These are phyloP conservation scores for Pegoplata infirma DNA, from an alignment of 2,888 invertebrate species.

Conservation along the genomic window DNA sequence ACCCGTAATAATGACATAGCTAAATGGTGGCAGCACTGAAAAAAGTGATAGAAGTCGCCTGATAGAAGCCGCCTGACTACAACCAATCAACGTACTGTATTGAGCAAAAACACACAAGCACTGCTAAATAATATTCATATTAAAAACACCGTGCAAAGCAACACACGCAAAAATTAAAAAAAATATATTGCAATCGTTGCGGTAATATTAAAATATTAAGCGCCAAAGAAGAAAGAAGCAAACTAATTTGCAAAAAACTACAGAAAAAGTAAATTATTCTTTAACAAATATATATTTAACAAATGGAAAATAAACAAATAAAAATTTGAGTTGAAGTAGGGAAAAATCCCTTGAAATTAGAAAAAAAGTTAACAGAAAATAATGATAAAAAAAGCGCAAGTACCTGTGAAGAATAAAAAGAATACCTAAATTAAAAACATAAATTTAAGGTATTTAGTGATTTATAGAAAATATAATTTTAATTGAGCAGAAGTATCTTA, in stretches of 20 bases:
- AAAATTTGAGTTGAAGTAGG: constrained; percentile 5
- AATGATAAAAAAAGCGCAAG: constrained; percentile 25
- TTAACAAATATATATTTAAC: background rate
- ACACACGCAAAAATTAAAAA: constrained; percentile 52
- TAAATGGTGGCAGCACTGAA: constrained; percentile 28
- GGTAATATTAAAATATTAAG: constrained; percentile 58
- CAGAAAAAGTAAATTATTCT: constrained; percentile 41
- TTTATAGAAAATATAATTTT: background rate
- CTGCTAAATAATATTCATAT: constrained; percentile 53
- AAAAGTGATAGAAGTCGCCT: constrained; percentile 67
- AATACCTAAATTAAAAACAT: background rate
- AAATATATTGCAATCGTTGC: constrained; percentile 35
- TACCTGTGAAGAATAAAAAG: constrained; percentile 37
- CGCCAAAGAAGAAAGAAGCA: constrained; percentile 60
- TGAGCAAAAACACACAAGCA: constrained; percentile 48
- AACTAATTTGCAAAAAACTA: constrained; percentile 23
- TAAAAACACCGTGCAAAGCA: constrained; percentile 60
- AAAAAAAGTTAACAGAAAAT: constrained; percentile 46
- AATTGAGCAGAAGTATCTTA: no score
- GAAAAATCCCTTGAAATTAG: no score
- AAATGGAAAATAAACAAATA: background rate
- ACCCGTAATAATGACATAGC: background rate
- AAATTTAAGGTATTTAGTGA: background rate
- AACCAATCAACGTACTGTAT: constrained; percentile 63
- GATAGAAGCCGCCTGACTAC: constrained; percentile 67